phyloP scores from a whole-genome alignment of 2,113 vertebrate genomes.

The Nibea albiflora region DNA sequence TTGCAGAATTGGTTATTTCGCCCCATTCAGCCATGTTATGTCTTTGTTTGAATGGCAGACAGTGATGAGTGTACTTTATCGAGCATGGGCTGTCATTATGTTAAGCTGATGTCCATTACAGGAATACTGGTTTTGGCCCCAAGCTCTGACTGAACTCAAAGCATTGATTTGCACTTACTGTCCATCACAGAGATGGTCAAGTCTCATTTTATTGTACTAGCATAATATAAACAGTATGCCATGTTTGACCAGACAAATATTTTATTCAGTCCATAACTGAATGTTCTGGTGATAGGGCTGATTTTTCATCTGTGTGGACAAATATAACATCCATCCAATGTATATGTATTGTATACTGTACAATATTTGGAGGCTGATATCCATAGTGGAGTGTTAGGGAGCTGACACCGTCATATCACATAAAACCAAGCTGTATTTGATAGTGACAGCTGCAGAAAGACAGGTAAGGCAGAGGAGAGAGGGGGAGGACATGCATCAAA shows the following conservation, averaged over 20 bases:
- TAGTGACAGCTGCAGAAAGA: too few relatives aligned
- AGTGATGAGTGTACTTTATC: constrained; percentile 56
- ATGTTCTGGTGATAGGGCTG: background rate
- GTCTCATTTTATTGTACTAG: constrained; percentile 23
- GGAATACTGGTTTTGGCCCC: constrained; percentile 33
- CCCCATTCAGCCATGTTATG: constrained; percentile 48
- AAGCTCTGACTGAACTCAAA: constrained; percentile 32
- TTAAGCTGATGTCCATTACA: constrained; percentile 65
- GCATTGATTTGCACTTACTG: constrained; percentile 58
- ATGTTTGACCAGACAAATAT: constrained; percentile 6
- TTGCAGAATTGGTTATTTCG: constrained; percentile 35
- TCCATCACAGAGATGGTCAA: constrained; percentile 42
- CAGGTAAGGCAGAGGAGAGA: too few relatives aligned
- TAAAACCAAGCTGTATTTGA: background rate
- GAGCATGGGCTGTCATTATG: constrained; percentile 52
- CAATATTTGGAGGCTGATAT: background rate
- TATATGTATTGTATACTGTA: background rate
- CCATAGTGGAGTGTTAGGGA: background rate
- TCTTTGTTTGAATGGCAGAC: constrained; percentile 45
- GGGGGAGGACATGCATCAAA: too few relatives aligned
- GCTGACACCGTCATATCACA: background rate
- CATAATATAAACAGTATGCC: background rate
- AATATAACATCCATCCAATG: background rate
- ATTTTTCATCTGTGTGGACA: too few relatives aligned
- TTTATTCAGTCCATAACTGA: background rate